Percentiles rank a stretch among this genome's conserved stretches.
Evolutionary conservation across 1,140 invertebrate genomes (phyloP).

Genomic region (Tetramorium alpestre): DNA sequence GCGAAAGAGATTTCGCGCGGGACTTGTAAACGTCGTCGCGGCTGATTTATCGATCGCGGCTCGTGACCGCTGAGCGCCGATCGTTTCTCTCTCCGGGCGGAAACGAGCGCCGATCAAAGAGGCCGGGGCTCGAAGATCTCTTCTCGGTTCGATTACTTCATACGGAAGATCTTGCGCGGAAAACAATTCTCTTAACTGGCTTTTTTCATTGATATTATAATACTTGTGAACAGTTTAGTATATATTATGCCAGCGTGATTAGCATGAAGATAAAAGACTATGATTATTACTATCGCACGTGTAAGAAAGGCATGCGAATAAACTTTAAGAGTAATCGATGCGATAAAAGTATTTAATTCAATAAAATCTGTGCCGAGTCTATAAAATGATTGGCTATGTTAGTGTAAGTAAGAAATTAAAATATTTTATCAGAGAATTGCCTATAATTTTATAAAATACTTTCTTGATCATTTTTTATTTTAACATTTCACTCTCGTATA

Average conservation of each 20-base stretch:
- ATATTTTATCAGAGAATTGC: conserved; percentile 4
- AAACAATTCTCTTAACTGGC: background rate
- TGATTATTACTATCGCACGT: background rate
- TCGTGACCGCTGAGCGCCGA: conserved; percentile 12
- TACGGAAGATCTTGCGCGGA: background rate
- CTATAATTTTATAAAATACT: background rate
- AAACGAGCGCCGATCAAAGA: conserved; percentile 9
- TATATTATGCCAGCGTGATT: background rate
- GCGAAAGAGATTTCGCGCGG: conserved; percentile 28
- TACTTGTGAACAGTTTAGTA: background rate
- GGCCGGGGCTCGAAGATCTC: background rate
- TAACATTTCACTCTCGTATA: background rate
- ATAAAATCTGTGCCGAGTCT: background rate
- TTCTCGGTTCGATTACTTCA: background rate
- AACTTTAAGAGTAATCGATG: background rate
- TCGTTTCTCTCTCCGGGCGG: conserved; percentile 4
- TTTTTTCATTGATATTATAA: background rate
- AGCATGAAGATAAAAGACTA: background rate
- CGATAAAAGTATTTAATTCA: background rate
- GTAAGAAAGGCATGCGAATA: background rate
- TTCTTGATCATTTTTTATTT: background rate
- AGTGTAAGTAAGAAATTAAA: background rate
- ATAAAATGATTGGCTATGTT: background rate
- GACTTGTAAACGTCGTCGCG: conserved; percentile 42
- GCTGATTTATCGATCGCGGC: conserved; percentile 48